These are phyloP conservation scores for Climacteris rufus DNA, from an alignment of 2,113 vertebrate species.

Conservation along the genomic window DNA sequence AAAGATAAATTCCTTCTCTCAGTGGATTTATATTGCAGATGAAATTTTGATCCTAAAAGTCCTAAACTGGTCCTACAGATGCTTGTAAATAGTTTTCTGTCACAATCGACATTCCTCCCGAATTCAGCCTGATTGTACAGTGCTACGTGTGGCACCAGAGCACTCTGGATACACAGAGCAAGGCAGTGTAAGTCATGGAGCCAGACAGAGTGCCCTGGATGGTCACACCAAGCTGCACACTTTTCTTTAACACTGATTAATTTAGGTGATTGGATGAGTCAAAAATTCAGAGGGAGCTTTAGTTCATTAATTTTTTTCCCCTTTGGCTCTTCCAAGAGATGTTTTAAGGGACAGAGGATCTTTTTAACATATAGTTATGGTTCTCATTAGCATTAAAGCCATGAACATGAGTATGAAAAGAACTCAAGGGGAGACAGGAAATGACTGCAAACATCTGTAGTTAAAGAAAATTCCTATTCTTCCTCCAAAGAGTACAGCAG, in stretches of 20 bases:
- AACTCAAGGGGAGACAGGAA: neutral
- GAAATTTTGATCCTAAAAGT: neutral
- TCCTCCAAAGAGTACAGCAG: neutral
- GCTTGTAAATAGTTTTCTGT: neutral
- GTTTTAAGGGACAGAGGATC: neutral
- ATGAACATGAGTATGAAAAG: neutral
- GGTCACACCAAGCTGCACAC: neutral
- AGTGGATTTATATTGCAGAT: neutral
- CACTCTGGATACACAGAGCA: neutral
- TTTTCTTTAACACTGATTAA: neutral
- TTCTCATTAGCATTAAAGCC: slow-evolving; percentile 20
- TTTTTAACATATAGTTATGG: neutral
- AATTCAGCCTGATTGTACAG: neutral
- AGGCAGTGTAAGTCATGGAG: neutral
- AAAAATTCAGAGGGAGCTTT: neutral
- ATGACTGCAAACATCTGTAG: neutral
- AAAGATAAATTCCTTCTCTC: neutral
- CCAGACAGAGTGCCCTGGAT: neutral
- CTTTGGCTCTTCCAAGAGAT: neutral
- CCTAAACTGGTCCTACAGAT: neutral
- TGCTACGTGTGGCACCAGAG: neutral
- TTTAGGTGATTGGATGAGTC: neutral
- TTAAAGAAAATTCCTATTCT: neutral
- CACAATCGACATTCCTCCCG: neutral
- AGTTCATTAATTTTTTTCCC: neutral